phyloP scores from a whole-genome alignment of 2,113 vertebrate genomes.

The Halcyon senegalensis region DNA sequence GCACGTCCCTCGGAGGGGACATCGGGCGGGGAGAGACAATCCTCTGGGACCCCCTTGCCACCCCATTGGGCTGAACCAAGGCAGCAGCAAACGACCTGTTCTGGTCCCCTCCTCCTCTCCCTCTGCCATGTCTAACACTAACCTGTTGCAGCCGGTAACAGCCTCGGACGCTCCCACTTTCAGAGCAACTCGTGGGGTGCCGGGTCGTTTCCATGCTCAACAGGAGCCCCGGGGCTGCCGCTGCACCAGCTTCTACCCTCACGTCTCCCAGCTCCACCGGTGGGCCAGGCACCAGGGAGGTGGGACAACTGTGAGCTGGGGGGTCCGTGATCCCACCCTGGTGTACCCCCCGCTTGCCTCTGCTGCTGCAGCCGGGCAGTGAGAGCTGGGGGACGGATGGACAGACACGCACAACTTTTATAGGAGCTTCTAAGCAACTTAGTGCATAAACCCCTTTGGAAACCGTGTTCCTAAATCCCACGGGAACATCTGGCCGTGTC shows the following conservation, averaged over 20 bases:
- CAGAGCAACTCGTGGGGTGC: not conserved
- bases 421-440: not conserved
- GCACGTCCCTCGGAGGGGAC: not conserved
- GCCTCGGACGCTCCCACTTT: not conserved
- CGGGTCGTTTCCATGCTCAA: not conserved
- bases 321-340: not conserved
- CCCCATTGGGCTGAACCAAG: not conserved
- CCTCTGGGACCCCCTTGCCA: rapidly evolving
- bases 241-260: rapidly evolving
- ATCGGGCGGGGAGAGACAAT: rapidly evolving
- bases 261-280: rapidly evolving
- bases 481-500: rapidly evolving
- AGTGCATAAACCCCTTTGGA: not conserved
- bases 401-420: rapidly evolving
- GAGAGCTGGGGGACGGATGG: not conserved
- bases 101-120: not conserved
- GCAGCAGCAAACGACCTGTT: not conserved
- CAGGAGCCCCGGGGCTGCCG: not conserved
- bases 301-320: not conserved
- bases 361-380: not conserved
- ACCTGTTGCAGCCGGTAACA: constrained; percentile 26
- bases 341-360: not conserved
- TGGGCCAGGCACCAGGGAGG: not conserved
- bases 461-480: not conserved
- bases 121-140: not conserved